Percentiles rank a stretch among this genome's conserved stretches.
Conservation (phyloP, 2,888 invertebrate species). For the Agonopterix heracliana region DNA sequence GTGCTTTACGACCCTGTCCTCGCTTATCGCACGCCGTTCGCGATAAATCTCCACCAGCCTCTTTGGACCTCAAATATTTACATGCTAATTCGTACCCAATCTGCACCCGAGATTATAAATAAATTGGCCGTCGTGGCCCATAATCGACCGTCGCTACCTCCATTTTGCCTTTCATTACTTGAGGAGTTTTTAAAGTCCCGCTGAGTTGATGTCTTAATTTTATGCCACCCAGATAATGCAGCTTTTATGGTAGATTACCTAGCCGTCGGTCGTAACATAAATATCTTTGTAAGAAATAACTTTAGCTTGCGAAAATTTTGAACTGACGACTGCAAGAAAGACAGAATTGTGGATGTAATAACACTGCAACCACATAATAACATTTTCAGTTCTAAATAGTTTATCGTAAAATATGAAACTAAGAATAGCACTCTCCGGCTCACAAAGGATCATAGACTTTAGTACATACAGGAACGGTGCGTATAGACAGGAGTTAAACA, state of each 20-base stretch:
- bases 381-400: background rate
- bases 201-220: slow-evolving; percentile 58
- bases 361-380: background rate
- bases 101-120: slow-evolving; percentile 73
- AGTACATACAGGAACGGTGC: background rate
- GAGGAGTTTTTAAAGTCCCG: slow-evolving; percentile 60
- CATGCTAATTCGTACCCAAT: slow-evolving; percentile 74
- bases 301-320: background rate
- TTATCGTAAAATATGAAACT: background rate
- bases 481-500: slow-evolving; percentile 19
- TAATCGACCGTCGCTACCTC: slow-evolving; percentile 48
- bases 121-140: slow-evolving; percentile 59
- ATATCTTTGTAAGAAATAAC: background rate
- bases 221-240: slow-evolving; percentile 57
- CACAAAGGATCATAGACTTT: background rate
- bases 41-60: slow-evolving; percentile 70
- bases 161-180: slow-evolving; percentile 68
- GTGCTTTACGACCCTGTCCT: slow-evolving; percentile 66
- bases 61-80: slow-evolving; percentile 75
- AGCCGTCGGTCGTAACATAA: slow-evolving; percentile 16
- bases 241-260: slow-evolving; percentile 46
- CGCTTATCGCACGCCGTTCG: slow-evolving; percentile 66
- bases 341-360: too few relatives aligned
- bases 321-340: background rate
- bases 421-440: background rate